phyloP scores from a whole-genome alignment of 1,140 invertebrate species.

The Sycobia sp. region DNA sequence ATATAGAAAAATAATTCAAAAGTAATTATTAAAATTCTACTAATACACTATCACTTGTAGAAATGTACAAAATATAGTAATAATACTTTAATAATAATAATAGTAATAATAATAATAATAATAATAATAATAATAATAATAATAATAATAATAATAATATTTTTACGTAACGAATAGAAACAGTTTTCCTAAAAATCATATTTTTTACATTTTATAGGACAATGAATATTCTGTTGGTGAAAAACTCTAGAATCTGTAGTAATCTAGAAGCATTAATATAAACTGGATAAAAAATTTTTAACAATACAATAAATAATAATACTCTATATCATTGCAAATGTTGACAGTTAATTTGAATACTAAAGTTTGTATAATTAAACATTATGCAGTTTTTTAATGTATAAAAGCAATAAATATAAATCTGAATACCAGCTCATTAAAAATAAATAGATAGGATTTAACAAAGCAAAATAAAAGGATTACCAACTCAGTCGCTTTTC shows the following conservation, averaged over 20 bases:
- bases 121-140: slow-evolving; percentile 10
- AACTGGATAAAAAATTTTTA: slow-evolving; percentile 23
- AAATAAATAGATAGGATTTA: neutral
- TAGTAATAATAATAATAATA: slow-evolving; percentile 24
- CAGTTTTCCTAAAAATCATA: slow-evolving; percentile 22
- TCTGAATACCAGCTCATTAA: neutral
- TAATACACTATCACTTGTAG: neutral
- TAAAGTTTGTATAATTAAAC: slow-evolving; percentile 25
- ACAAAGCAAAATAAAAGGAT: slow-evolving; percentile 20
- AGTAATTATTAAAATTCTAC: neutral
- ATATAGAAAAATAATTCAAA: neutral
- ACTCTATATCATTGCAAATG: slow-evolving; percentile 20
- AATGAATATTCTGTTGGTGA: too few relatives aligned
- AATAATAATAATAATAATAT: slow-evolving; percentile 11
- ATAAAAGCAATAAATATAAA: neutral
- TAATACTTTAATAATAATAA: slow-evolving; percentile 23
- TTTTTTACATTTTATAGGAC: slow-evolving; percentile 2
- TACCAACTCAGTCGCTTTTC: neutral
- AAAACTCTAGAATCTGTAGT: neutral
- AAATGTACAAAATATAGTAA: neutral
- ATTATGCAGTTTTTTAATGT: neutral
- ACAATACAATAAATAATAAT: slow-evolving; percentile 32
- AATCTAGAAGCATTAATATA: neutral
- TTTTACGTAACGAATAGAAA: slow-evolving; percentile 22
- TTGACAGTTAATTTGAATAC: neutral